Percentiles rank a stretch among this genome's conserved stretches.
phyloP scores from a whole-genome alignment of 2,797 vertebrate species.

The Falco novaeseelandiae region DNA sequence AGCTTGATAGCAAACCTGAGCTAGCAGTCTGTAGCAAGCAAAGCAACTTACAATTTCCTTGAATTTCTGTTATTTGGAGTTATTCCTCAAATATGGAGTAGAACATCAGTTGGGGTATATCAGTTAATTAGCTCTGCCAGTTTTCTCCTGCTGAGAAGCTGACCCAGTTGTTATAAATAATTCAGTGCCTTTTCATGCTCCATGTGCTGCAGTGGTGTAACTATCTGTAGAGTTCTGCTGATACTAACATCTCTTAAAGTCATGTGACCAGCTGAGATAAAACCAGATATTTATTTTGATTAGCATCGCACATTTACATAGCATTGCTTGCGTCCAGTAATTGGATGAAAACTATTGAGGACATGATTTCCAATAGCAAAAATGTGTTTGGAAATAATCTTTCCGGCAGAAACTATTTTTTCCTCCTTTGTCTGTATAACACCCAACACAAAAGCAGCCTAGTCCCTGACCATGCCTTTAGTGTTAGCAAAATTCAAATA shows the following conservation, averaged over 20 bases:
- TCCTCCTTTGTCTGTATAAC: not conserved
- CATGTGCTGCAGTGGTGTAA: not conserved
- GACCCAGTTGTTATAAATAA: slow-evolving; percentile 48
- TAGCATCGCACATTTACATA: not conserved
- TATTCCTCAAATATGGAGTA: not conserved
- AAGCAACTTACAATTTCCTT: not conserved
- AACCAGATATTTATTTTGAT: slow-evolving; percentile 31
- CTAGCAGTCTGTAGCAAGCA: not conserved
- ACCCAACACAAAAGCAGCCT: not conserved
- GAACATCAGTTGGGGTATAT: not conserved
- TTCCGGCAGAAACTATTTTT: not conserved
- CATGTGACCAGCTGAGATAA: not conserved
- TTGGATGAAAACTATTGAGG: slow-evolving; percentile 9
- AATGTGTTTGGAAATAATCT: not conserved
- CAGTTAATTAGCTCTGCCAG: slow-evolving; percentile 36
- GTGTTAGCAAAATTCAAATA: not conserved
- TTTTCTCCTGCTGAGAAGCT: not conserved
- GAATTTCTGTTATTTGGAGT: not conserved
- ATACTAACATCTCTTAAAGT: not conserved
- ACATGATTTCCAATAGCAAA: not conserved
- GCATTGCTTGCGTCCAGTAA: not conserved
- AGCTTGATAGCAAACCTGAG: not conserved
- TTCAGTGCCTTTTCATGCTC: slow-evolving; percentile 33
- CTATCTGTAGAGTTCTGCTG: slow-evolving; percentile 16
- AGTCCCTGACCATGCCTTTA: not conserved